Evolutionary conservation across 1,140 invertebrate species (phyloP), one percentile per base, ranked within the genome.

Genomic region (Leptinotarsa lineolata): DNA sequence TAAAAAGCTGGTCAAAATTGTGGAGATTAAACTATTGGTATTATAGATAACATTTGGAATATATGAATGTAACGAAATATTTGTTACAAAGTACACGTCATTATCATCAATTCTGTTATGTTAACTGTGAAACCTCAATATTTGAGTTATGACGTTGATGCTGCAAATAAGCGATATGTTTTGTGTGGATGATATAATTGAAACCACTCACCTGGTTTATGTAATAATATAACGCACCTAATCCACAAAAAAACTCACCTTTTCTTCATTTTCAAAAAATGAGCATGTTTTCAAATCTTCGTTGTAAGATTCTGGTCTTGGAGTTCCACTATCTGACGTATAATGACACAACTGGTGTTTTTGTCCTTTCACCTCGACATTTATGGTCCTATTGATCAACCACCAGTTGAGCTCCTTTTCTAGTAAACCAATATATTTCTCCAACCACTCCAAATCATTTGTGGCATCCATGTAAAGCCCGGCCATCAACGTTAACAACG

Each of bases 301-400:
- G 54, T 87, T 87, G 83, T 94, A 96, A 18, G 92, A 93, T 84
- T 95, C 94, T 0, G 94, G 94, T 61, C 94, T 86, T 5, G 94
- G 94, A 13, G 90, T 90, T 11, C 84, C 83, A 54, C 87, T 89
- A 94, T 75, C 85, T 86, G 18, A 89, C 85, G 2, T 93, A 65
- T 81, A 83, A 24, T 88, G 86, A 2, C 89, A 86, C 75, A 94
- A 81, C 44, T 82, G 86, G 75, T 90, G 90, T n/a, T 84, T 85
- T 30, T 85, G 85, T 1, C 86, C 88, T 45, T 90, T 80, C 60
- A 88, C 87, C 15, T 82, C 73, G 3, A 93, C 85, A 0, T 85
- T 80, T 0, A 89, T 81, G 60, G 84, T 87, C 79, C 87, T 87
- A 30, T 89, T 87, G 1, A 87, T 85, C 48, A 89, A 79, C 90